A percentile compares a stretch with the other conserved stretches of the same genome.
Evolutionary conservation across 2,888 invertebrate species (phyloP).

Genomic region (Leucoma salicis): DNA sequence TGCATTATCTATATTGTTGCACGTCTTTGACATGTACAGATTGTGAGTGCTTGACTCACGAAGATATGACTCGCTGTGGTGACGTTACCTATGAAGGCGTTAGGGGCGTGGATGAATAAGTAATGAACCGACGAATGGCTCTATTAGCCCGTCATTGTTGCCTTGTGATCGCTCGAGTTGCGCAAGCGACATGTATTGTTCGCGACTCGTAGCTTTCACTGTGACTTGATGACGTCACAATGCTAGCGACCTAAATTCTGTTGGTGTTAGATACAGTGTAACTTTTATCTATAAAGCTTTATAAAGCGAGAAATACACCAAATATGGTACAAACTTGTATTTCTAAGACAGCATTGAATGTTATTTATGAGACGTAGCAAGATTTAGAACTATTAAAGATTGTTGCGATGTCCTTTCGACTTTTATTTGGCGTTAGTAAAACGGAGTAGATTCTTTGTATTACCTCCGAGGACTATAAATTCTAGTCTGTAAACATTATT

Average conservation of each 20-base stretch:
- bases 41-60: slow-evolving; percentile 44
- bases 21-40: slow-evolving; percentile 25
- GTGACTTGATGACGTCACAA: slow-evolving; percentile 61
- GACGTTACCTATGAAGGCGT: slow-evolving; percentile 66
- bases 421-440: slow-evolving; percentile 10
- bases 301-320: slow-evolving; percentile 49
- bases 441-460: slow-evolving; percentile 7
- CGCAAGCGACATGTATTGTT: slow-evolving; percentile 79
- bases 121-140: slow-evolving; percentile 80
- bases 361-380: slow-evolving; percentile 35
- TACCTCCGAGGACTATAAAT: slow-evolving; percentile 7
- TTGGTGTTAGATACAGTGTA: slow-evolving; percentile 61
- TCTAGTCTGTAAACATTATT: slow-evolving; percentile 29
- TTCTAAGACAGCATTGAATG: slow-evolving; percentile 14
- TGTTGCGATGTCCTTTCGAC: slow-evolving; percentile 9
- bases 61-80: slow-evolving; percentile 69
- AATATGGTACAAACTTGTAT: slow-evolving; percentile 45
- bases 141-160: slow-evolving; percentile 79
- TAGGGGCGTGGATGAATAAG: slow-evolving; percentile 80
- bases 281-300: slow-evolving; percentile 64
- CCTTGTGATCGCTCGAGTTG: slow-evolving; percentile 64
- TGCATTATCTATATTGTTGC: slow-evolving; percentile 8
- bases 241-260: slow-evolving; percentile 65
- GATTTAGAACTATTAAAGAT: slow-evolving; percentile 14
- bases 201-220: slow-evolving; percentile 70